Evolutionary conservation across 2,797 vertebrate species (phyloP), one percentile per base, ranked within the genome.

Genomic region (Karalla daura): DNA sequence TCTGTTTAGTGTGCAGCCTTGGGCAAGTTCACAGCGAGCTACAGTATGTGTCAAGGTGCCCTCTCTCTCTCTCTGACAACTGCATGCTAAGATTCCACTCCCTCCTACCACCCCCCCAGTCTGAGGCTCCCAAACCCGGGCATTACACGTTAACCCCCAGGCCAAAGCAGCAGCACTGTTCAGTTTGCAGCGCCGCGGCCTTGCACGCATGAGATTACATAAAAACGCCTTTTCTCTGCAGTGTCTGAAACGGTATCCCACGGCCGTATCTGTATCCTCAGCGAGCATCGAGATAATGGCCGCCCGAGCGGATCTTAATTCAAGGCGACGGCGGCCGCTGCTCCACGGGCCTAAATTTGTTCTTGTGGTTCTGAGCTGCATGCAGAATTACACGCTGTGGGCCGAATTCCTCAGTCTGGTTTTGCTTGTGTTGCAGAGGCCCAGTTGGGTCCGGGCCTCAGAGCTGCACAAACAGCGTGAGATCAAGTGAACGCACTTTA

Each of bases 31-130:
- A 81, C 87, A 74, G 65, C 20, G 55, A 81, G 75, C 80, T 76
- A 62, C 74, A 86, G 77, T 78, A 83, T 88, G 81, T 88, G 84
- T 89, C 87, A 88, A 86, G 86, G 88, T 89, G 85, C 84, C 87
- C 88, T 81, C 72, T 85, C 47, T 81, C 72, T 85, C 47, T 59
- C 74, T 82, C 75, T 87, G 88, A 87, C 88, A 90, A 80, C 85
- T 78, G 73, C 62, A 45, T 25, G 69, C 74, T 82, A 84, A 88
- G 75, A 88, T 88, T 90, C 77, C 81, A 56, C 33, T 78, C 63
- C 70, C 36, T 54, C 63, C 74, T n/a, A n/a, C 77, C 81, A 56
- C 33, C 76, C 63, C 70, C 36, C 56, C 63, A 72, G 80, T 73
- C 74, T 78, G 25, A 68, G 77, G 69, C 55, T 59, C 61, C 24